These are phyloP conservation scores for Meta bourneti DNA, from an alignment of 2,888 invertebrate genomes.

Conservation along the genomic window DNA sequence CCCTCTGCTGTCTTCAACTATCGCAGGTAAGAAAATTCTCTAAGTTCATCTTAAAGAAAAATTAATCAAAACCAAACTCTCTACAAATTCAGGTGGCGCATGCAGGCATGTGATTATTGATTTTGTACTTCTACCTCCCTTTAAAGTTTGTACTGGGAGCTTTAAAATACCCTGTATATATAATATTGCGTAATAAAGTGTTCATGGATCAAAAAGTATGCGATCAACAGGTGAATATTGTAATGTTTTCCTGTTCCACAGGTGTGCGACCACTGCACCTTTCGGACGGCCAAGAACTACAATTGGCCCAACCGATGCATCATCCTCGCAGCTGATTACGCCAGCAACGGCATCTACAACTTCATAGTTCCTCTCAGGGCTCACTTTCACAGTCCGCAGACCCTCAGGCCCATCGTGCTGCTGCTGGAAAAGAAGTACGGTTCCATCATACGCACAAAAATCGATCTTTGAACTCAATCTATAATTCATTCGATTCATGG, in stretches of 20 bases:
- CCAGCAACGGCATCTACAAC: conserved; percentile 98
- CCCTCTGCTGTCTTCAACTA: conserved; percentile 95
- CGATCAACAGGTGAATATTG: too few relatives aligned
- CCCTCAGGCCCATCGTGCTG: conserved; percentile 95
- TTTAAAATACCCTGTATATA: too few relatives aligned
- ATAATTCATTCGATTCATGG: too few relatives aligned
- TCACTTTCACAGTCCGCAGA: conserved; percentile 93
- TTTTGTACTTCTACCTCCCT: too few relatives aligned
- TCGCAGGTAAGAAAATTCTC: conserved; percentile 86
- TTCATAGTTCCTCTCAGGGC: conserved; percentile 98
- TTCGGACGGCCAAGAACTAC: conserved; percentile 93
- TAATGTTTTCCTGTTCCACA: conserved; percentile 79
- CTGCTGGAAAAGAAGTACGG: conserved; percentile 88
- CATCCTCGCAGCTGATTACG: conserved; percentile 97
- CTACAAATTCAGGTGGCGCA: too few relatives aligned
- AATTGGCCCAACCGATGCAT: conserved; percentile 99
- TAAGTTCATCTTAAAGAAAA: neutral
- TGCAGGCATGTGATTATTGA: too few relatives aligned
- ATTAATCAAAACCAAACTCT: neutral
- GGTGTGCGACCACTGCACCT: conserved; percentile 96
- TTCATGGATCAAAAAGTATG: too few relatives aligned
- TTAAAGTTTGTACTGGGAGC: too few relatives aligned
- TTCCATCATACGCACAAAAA: neutral
- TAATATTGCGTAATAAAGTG: too few relatives aligned
- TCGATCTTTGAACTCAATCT: neutral